Evolutionary conservation across 2,888 invertebrate genomes (phyloP).

Genomic region (Pecten maximus): DNA sequence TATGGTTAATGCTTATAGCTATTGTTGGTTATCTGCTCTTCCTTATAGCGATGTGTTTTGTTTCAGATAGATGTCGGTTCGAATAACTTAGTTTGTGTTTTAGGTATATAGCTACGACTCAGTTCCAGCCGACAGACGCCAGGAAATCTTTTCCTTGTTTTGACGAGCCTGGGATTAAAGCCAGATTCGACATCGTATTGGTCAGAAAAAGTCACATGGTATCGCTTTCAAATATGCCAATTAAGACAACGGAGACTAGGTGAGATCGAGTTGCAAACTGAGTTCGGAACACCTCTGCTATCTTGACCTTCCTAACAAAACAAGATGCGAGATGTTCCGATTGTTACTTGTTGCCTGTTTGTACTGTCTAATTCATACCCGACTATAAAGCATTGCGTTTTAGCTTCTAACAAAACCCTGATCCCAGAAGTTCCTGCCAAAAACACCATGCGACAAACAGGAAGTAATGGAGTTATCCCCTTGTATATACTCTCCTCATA

Average conservation of each 20-base stretch:
- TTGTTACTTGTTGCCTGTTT: neutral
- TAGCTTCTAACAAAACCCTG: neutral
- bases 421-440: neutral
- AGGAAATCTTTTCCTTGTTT: slow-evolving; percentile 96
- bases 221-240: slow-evolving; percentile 77
- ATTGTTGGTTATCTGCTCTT: too few species aligned
- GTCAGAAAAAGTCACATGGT: slow-evolving; percentile 82
- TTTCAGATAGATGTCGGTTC: too few species aligned
- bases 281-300: slow-evolving; percentile 1
- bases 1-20: too few species aligned
- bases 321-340: neutral
- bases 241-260: slow-evolving; percentile 58
- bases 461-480: neutral
- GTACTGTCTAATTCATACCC: neutral
- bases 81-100: neutral
- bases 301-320: neutral
- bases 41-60: too few species aligned
- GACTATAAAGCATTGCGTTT: neutral
- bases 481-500: neutral
- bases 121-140: slow-evolving; percentile 95
- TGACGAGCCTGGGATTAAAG: slow-evolving; percentile 94
- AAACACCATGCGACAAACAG: neutral
- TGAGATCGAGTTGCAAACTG: slow-evolving; percentile 46
- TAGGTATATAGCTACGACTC: slow-evolving; percentile 89
- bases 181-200: slow-evolving; percentile 90